Evolutionary conservation across 2,888 invertebrate genomes (phyloP), one percentile per base, ranked within the genome.

Genomic region (Mesochorus sp.): DNA sequence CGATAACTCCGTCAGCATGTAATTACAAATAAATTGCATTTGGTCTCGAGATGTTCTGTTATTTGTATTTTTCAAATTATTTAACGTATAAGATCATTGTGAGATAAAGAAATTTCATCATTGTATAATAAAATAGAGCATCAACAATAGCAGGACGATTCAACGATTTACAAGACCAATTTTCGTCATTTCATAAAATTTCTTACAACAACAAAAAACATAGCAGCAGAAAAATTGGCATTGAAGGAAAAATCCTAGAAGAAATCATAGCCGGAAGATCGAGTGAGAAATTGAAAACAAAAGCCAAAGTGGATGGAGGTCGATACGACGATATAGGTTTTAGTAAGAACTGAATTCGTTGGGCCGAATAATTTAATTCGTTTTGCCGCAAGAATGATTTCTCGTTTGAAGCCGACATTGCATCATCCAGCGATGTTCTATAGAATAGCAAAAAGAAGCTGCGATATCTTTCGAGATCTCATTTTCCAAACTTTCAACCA

Each of bases 331-430:
- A 21, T n/a, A 42, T 10, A 55, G 31, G n/a, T n/a, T n/a, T n/a
- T 39, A 47, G 14, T 62, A 31, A 81, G 76, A 80, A 84, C 85
- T 83, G 80, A 81, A 61, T 61, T 75, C 84, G 76, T 79, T 83
- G 81, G 84, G 83, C 82, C 84, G 82, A 85, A 82, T 84, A 85
- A 87, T 86, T 85, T 83, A 80, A 79, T 82, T 82, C 82, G 80
- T 76, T 80, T 81, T 80, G 44, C 39, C 47, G 21, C n/a, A n/a
- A 59, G 64, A 70, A 62, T 51, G 55, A 44, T 42, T 55, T 67
- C 39, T 17, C 67, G 14, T 47, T 47, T 53, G 19, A 37, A 47
- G 47, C 12, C 21, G 31, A 24, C 28, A 42, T 55, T 62, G 34
- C 21, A 67, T 57, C 47, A 31, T 21, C 21, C 24, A 42, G 51